phyloP scores from a whole-genome alignment of 1,140 invertebrate species.

The Magallana gigas region DNA sequence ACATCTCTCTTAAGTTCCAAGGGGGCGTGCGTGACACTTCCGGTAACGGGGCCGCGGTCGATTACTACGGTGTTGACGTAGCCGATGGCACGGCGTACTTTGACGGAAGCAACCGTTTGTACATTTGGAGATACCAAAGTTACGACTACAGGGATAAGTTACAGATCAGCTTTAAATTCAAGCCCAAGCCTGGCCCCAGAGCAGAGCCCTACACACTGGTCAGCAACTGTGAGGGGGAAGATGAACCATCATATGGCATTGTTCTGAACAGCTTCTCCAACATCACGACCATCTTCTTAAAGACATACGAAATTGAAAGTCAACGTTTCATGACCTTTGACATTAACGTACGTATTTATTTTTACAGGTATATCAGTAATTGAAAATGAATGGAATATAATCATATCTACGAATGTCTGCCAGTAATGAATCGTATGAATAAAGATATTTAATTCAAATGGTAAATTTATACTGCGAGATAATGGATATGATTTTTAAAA shows the following conservation, averaged over 20 bases:
- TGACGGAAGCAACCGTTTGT: background rate
- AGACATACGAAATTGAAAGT: background rate
- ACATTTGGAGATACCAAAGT: background rate
- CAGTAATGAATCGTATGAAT: too few species aligned
- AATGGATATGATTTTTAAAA: too few species aligned
- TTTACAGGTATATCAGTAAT: too few species aligned
- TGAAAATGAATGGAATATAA: too few species aligned
- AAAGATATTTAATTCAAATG: too few species aligned
- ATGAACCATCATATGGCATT: background rate
- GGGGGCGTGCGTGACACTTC: background rate
- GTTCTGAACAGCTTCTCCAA: background rate
- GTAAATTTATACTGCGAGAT: too few species aligned
- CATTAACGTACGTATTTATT: conserved; percentile 1
- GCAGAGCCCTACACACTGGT: background rate
- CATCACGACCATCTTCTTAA: background rate
- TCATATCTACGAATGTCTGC: too few species aligned
- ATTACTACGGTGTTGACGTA: background rate
- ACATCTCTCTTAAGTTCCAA: background rate
- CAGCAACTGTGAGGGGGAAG: conserved; percentile 10
- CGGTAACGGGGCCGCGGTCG: background rate
- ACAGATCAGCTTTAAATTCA: conserved; percentile 22
- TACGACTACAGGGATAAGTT: background rate
- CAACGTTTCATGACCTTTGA: background rate
- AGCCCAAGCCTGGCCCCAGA: background rate
- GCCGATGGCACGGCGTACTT: background rate